phyloP scores from a whole-genome alignment of 2,113 vertebrate genomes.

The Eubucco bourcierii region DNA sequence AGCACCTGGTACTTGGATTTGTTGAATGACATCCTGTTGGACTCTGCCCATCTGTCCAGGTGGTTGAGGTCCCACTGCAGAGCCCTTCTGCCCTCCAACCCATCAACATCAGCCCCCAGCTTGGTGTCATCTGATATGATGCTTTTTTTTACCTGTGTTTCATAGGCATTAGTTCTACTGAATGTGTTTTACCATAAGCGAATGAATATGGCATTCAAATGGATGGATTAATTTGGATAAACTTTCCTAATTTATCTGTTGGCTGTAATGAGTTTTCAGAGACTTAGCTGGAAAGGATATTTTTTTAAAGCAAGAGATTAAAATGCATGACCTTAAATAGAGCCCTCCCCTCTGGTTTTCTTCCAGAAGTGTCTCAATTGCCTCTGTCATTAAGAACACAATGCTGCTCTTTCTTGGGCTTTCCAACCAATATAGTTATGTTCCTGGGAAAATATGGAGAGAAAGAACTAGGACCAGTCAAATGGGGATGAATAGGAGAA shows the following conservation, averaged over 20 bases:
- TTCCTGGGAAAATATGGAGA: slow-evolving; percentile 65
- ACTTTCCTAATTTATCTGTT: slow-evolving; percentile 35
- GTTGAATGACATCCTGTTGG: too few relatives aligned
- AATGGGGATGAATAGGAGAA: slow-evolving; percentile 49
- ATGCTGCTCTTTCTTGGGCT: slow-evolving; percentile 61
- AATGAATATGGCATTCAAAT: neutral
- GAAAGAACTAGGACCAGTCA: slow-evolving; percentile 50
- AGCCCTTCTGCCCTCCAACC: too few relatives aligned
- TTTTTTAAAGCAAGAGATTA: slow-evolving; percentile 61
- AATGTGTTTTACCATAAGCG: slow-evolving; percentile 14
- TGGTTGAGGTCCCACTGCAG: too few relatives aligned
- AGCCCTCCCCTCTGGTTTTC: slow-evolving; percentile 58
- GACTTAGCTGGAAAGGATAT: slow-evolving; percentile 34
- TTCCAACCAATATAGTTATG: slow-evolving; percentile 60
- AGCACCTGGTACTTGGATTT: too few relatives aligned
- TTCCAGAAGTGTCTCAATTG: slow-evolving; percentile 59
- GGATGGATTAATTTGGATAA: neutral
- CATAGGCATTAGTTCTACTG: neutral
- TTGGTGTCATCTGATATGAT: too few relatives aligned
- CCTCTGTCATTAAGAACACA: slow-evolving; percentile 58
- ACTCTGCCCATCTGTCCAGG: too few relatives aligned
- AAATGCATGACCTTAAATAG: slow-evolving; percentile 61
- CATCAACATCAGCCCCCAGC: too few relatives aligned
- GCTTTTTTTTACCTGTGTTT: slow-evolving; percentile 31
- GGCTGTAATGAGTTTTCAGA: slow-evolving; percentile 60